These are phyloP conservation scores for Mohoua ochrocephala DNA, from an alignment of 2,113 vertebrate genomes.

Conservation along the genomic window DNA sequence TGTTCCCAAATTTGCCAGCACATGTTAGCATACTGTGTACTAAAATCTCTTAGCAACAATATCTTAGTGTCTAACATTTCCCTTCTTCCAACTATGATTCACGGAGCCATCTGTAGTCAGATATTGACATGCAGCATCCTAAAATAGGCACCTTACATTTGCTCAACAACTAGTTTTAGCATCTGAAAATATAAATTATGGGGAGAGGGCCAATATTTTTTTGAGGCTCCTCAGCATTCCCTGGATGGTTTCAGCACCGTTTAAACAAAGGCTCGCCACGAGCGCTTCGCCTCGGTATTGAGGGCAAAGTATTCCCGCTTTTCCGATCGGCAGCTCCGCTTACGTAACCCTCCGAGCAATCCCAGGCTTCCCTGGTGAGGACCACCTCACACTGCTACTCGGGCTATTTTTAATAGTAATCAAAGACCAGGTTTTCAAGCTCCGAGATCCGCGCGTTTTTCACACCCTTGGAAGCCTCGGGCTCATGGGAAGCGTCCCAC, in stretches of 20 bases:
- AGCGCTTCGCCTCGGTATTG: not conserved
- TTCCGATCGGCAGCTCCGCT: not conserved
- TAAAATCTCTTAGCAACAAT: slow-evolving; percentile 72
- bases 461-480: not conserved
- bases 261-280: not conserved
- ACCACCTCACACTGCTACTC: not conserved
- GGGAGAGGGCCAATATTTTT: slow-evolving; percentile 17
- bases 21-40: slow-evolving; percentile 56
- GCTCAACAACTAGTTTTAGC: slow-evolving; percentile 58
- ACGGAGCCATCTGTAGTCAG: slow-evolving; percentile 72
- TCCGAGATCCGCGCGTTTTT: not conserved
- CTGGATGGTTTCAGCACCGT: slow-evolving; percentile 18
- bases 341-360: not conserved
- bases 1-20: slow-evolving; percentile 51
- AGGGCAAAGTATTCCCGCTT: not conserved
- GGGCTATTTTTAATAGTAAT: not conserved
- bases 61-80: slow-evolving; percentile 62
- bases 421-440: not conserved
- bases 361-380: not conserved
- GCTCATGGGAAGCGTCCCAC: not conserved
- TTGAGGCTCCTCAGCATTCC: not conserved
- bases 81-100: slow-evolving; percentile 69
- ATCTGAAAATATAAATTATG: slow-evolving; percentile 17
- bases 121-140: slow-evolving; percentile 63
- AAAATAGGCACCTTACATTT: slow-evolving; percentile 65